Base-by-base conservation (phyloP, 2,113 vertebrate genomes). In the Sigmodon hispidus region DNA sequence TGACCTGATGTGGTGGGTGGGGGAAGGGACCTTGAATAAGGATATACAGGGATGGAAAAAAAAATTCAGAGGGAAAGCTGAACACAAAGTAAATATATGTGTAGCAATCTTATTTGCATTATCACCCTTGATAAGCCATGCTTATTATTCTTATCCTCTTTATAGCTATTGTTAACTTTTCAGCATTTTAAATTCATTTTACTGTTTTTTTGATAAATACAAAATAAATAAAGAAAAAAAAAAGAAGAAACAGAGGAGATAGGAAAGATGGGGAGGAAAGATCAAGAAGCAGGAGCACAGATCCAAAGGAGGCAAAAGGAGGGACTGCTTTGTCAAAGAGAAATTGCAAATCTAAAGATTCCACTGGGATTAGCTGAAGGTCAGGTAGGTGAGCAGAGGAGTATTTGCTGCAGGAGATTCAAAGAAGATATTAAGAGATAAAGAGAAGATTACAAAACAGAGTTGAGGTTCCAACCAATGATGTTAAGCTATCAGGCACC, bases 361-460 rank as follows among this genome's bases (percentile, higher is more conserved):
- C n/a, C 72, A 9, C 17, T 52, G 3, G 91, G 6, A 70, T 67
- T 59, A 72, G n/a, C 83, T 40, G 59, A 72, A 67, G 48, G 55
- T 87, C 87, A 67, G 13, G 45, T 21, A 69, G 93, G 48, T 83
- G n/a, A 85, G n/a, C 69, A 70, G 80, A 93, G 40, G 40, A 81
- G 61, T 1, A 34, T 52, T 4, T 63, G 43, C 7, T 22, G 40
- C 45, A 34, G 85, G 31, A 45, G n/a, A 87, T 79, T 73, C 55
- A 16, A 40, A 83, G 10, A 75, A 7, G 1, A 52, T 55, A 43
- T 57, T 89, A 69, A 90, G n/a, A 80, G 83, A 79, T 34, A 69
- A 57, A 6, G 69, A 67, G 85, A 91, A 0, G 5, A 72, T 73
- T 67, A 8, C 0, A 21, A 93, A 81, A 55, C 5, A 59, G 3